Base-by-base conservation (phyloP, 2,888 invertebrate genomes). In the Pasiphila rectangulata region DNA sequence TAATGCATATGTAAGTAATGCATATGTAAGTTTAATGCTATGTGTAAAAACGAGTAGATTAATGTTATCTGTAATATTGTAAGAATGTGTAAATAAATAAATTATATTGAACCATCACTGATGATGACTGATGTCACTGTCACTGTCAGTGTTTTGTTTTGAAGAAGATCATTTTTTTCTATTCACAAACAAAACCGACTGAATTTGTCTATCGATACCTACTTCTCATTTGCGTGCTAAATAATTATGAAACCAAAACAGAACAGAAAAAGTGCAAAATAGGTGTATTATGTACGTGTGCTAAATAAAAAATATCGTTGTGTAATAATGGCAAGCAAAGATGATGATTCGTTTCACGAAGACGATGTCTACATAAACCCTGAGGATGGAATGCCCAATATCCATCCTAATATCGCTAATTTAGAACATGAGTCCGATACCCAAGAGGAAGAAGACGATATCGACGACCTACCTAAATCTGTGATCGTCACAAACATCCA, bases 401-500 rank as follows among this genome's bases (percentile, higher is more conserved):
- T 95, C 60, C 96, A 96, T 81, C 95, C 95, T 1, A 94, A 95
- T 75, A 91, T 94, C 61, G 91, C 92, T 45, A 91, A 93, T 67
- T 78, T 92, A 54, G 92, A 93, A 66, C 89, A 92, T 43, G 92
- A 93, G 65, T 83, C 91, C 56, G 93, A 94, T 56, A 92, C 92
- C 51, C 89, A 92, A 56, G 90, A 93, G 54, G 92, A 92, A 67
- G 90, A 92, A 56, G 89, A 91, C 53, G 93, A 94, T 67, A 90
- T 94, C 9, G 94, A 96, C 67, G 96, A 96, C 78, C 89, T 97
- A 63, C 96, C 97, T 20, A 95, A 94, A 59, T 96, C 96, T 38
- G 91, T 97, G 34, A 97, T 97, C 63, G 96, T 97, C 39, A 96
- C 97, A 37, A 96, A 96, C 75, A 93, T 97, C 56, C 94, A 95